Evolutionary conservation across 1,140 invertebrate species (phyloP).

Genomic region (Stenopsyche tienmushanensis): DNA sequence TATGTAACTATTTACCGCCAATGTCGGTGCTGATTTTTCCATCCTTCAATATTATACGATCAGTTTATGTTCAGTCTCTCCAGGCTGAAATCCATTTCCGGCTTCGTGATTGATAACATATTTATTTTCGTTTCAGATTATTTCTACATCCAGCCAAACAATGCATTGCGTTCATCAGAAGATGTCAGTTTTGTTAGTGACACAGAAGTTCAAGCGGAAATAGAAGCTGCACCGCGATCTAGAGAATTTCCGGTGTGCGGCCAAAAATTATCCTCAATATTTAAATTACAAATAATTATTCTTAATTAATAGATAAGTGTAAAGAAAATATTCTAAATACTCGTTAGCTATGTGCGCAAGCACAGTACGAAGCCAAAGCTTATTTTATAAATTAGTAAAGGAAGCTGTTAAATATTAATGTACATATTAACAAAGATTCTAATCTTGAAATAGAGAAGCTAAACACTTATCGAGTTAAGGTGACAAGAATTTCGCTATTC

Average conservation of each 20-base stretch:
- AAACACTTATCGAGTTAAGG: too few relatives aligned
- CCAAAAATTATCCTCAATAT: neutral
- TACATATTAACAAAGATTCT: too few relatives aligned
- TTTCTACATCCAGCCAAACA: neutral
- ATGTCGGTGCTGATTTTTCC: neutral
- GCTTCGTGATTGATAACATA: too few relatives aligned
- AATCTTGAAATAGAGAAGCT: too few relatives aligned
- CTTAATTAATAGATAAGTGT: neutral
- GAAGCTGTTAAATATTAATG: too few relatives aligned
- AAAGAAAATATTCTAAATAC: neutral
- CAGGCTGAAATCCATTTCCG: too few relatives aligned
- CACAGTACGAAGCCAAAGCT: neutral
- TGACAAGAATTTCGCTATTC: too few relatives aligned
- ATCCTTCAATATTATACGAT: too few relatives aligned
- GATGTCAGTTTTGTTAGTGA: slow-evolving; percentile 19
- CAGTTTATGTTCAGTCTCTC: too few relatives aligned
- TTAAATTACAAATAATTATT: neutral
- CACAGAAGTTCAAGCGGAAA: slow-evolving; percentile 27
- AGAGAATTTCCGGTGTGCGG: neutral
- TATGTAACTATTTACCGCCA: neutral
- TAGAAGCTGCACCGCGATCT: slow-evolving; percentile 6
- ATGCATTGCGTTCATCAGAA: slow-evolving; percentile 16
- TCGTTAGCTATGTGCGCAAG: neutral
- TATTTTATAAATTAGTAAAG: neutral
- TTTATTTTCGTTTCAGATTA: slow-evolving; percentile 21